Evolutionary conservation across 2,888 invertebrate genomes (phyloP).

Genomic region (Mayetiola destructor): DNA sequence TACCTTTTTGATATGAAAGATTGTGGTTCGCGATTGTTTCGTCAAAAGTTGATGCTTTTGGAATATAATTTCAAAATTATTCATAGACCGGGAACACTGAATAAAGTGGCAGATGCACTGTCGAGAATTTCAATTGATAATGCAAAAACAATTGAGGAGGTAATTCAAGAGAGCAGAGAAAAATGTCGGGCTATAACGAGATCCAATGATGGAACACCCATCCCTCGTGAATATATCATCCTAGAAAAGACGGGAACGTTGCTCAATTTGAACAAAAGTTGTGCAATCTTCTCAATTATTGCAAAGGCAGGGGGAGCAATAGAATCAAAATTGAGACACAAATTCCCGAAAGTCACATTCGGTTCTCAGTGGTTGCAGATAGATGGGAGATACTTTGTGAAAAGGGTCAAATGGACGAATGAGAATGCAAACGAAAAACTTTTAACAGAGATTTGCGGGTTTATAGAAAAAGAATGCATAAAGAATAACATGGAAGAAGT

Average conservation of each 20-base stretch:
- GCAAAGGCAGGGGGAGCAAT: neutral
- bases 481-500: neutral
- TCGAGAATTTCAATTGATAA: slow-evolving; percentile 17
- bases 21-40: slow-evolving; percentile 21
- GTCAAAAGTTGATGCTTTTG: slow-evolving; percentile 23
- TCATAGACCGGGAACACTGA: slow-evolving; percentile 20
- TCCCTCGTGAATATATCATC: neutral
- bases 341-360: neutral
- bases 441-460: neutral
- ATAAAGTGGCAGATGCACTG: slow-evolving; percentile 19
- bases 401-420: neutral
- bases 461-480: neutral
- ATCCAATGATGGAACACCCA: neutral
- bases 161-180: neutral
- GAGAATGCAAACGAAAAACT: neutral
- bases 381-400: neutral
- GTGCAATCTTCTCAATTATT: neutral
- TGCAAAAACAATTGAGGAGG: neutral
- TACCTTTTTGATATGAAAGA: slow-evolving; percentile 22
- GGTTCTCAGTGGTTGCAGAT: neutral
- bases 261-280: neutral
- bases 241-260: neutral
- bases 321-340: neutral
- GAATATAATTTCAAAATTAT: slow-evolving; percentile 24
- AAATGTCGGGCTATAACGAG: neutral